Percentiles rank a stretch among this genome's conserved stretches.
phyloP scores from a whole-genome alignment of 2,113 vertebrate species.

The Cebus imitator region DNA sequence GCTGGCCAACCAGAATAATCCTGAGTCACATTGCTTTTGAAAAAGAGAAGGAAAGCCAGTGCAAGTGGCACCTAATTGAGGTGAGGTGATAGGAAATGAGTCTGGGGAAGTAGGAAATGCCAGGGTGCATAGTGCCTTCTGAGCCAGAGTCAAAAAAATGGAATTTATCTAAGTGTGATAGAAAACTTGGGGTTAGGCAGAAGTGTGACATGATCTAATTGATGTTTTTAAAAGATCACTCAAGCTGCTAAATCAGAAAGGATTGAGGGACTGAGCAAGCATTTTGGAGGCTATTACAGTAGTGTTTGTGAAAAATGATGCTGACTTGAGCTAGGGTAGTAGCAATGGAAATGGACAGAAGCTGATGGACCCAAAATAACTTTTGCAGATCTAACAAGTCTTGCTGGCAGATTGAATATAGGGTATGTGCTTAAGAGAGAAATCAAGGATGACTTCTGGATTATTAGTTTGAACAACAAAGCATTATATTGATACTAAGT shows the following conservation, averaged over 20 bases:
- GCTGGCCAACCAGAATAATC: neutral
- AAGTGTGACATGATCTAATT: neutral
- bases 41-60: neutral
- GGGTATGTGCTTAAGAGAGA: neutral
- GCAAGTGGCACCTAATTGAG: neutral
- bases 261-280: neutral
- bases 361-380: neutral
- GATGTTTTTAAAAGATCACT: neutral
- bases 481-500: neutral
- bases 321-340: neutral
- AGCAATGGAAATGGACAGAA: neutral
- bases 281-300: neutral
- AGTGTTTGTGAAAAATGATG: neutral
- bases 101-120: neutral
- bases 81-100: neutral
- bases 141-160: neutral
- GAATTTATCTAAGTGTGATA: neutral
- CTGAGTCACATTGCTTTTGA: neutral
- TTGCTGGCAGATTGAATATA: neutral
- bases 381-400: neutral
- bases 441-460: neutral
- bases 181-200: neutral
- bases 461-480: neutral
- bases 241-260: neutral
- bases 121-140: neutral